Percentiles rank a stretch among this genome's conserved stretches.
Evolutionary conservation across 2,113 vertebrate genomes (phyloP).

Genomic region (Spheniscus mendiculus): DNA sequence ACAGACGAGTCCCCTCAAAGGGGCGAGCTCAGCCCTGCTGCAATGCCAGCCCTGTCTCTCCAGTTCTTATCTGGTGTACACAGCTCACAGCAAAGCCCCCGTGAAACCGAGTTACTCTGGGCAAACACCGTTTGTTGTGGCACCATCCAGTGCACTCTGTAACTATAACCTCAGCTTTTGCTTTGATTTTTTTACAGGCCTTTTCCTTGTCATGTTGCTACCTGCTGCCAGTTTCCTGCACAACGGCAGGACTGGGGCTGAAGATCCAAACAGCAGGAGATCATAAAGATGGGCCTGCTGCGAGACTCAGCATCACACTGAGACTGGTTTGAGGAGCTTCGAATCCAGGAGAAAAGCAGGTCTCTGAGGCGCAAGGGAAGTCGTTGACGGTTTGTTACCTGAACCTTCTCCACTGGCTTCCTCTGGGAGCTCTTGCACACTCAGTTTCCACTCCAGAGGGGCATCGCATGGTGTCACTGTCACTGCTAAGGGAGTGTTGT

Average conservation of each 20-base stretch:
- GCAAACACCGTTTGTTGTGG: background rate
- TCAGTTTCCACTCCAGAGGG: conserved; percentile 95
- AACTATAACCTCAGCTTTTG: background rate
- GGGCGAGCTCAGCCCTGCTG: background rate
- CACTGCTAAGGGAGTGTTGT: conserved; percentile 95
- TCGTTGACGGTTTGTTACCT: conserved; percentile 71
- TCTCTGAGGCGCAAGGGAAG: background rate
- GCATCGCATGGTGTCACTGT: conserved; percentile 96
- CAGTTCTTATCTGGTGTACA: background rate
- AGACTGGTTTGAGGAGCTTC: background rate
- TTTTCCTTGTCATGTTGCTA: background rate
- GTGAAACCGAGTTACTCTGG: background rate
- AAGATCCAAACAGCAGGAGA: background rate
- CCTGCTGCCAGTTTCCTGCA: background rate
- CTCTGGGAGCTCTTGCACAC: conserved; percentile 93
- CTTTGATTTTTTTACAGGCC: background rate
- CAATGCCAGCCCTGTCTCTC: background rate
- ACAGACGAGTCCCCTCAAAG: background rate
- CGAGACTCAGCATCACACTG: background rate
- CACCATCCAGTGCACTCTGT: background rate
- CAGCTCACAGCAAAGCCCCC: background rate
- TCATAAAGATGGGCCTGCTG: background rate
- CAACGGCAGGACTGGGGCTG: background rate
- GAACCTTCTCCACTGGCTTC: conserved; percentile 91
- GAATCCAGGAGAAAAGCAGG: background rate